These are phyloP conservation scores for Paratilapia polleni DNA, from an alignment of 2,113 vertebrate genomes.

Conservation along the genomic window DNA sequence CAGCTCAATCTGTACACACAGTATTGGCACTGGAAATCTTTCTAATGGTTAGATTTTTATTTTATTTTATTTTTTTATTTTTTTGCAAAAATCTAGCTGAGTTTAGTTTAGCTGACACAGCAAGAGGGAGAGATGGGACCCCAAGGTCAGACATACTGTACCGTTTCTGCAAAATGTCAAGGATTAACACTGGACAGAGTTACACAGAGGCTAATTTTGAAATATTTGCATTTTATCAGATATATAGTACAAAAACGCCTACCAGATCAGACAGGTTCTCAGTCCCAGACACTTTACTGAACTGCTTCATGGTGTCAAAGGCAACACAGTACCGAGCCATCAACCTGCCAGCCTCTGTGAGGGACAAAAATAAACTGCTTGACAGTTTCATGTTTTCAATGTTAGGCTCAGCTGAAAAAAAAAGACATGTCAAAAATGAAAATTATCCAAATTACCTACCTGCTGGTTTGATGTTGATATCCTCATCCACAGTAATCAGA, in stretches of 20 bases:
- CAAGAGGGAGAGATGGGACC: background rate
- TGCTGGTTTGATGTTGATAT: slow-evolving; percentile 92
- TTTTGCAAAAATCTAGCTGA: background rate
- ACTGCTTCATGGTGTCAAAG: slow-evolving; percentile 94
- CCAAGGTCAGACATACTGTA: background rate
- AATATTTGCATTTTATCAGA: slow-evolving; percentile 4
- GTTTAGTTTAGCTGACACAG: background rate
- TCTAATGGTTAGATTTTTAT: background rate
- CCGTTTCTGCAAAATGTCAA: background rate
- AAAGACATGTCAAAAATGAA: background rate
- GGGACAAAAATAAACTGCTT: slow-evolving; percentile 24
- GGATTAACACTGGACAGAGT: background rate
- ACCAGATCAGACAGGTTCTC: slow-evolving; percentile 93
- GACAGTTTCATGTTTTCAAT: background rate
- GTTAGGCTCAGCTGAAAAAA: background rate
- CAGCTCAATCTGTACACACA: slow-evolving; percentile 84
- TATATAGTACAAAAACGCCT: slow-evolving; percentile 44
- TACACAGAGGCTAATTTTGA: background rate
- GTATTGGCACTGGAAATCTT: background rate
- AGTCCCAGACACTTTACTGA: slow-evolving; percentile 85
- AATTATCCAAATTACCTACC: slow-evolving; percentile 76
- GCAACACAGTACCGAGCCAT: slow-evolving; percentile 96
- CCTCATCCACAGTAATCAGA: slow-evolving; percentile 93
- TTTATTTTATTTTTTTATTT: background rate
- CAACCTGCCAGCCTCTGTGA: slow-evolving; percentile 88